These are phyloP conservation scores for Dolichoris vasculosae DNA, from an alignment of 1,140 invertebrate genomes.

Conservation along the genomic window DNA sequence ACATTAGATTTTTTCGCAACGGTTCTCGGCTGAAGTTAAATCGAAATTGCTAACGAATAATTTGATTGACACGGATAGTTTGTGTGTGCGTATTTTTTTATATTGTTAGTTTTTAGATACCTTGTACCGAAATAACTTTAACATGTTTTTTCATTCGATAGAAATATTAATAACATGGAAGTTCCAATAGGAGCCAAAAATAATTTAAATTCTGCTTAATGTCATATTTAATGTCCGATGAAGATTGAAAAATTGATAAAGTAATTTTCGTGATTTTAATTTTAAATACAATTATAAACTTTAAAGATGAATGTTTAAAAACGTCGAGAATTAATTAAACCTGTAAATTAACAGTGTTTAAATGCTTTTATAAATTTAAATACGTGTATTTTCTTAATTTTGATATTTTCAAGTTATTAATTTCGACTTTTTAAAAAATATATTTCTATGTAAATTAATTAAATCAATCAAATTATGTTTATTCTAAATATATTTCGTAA, in stretches of 20 bases:
- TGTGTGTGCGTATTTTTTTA: neutral
- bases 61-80: constrained; percentile 50
- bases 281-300: neutral
- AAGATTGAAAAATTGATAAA: neutral
- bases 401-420: no score
- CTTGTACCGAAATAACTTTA: neutral
- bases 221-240: neutral
- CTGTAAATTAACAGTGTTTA: neutral
- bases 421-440: no score
- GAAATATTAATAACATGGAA: neutral
- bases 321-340: neutral
- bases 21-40: neutral
- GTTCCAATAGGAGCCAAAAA: neutral
- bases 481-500: no score
- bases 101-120: neutral
- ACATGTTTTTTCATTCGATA: neutral
- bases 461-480: no score
- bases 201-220: neutral
- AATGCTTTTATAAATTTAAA: neutral
- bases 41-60: constrained; percentile 9
- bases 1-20: constrained; percentile 18
- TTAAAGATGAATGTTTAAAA: neutral
- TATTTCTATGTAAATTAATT: no score
- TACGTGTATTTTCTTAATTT: no score
- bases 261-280: neutral